phyloP scores from a whole-genome alignment of 1,140 invertebrate genomes.

The Thaumatotibia leucotreta region DNA sequence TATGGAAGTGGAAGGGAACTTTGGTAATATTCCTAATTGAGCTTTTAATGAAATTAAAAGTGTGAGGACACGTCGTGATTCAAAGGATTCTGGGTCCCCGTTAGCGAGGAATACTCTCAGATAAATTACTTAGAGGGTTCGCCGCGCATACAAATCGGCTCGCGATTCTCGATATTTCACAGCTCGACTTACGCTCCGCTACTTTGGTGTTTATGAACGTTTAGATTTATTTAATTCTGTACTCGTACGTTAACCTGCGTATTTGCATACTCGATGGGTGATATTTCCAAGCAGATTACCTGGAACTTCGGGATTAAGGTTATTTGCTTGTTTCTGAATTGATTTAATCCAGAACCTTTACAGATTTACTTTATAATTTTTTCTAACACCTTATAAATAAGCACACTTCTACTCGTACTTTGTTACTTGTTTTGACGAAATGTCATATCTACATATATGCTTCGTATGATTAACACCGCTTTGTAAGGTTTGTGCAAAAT shows the following conservation, averaged over 20 bases:
- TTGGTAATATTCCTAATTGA: slow-evolving; percentile 72
- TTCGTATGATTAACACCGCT: too few relatives aligned
- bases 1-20: slow-evolving; percentile 57
- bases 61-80: slow-evolving; percentile 54
- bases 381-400: too few relatives aligned
- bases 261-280: not conserved
- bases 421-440: too few relatives aligned
- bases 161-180: slow-evolving; percentile 63
- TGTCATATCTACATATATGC: too few relatives aligned
- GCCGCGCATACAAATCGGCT: slow-evolving; percentile 63
- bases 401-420: too few relatives aligned
- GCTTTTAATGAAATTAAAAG: slow-evolving; percentile 73
- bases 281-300: not conserved
- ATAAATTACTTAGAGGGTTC: slow-evolving; percentile 66
- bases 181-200: slow-evolving; percentile 33
- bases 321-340: too few relatives aligned
- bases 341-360: too few relatives aligned
- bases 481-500: too few relatives aligned
- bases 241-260: not conserved
- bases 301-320: not conserved
- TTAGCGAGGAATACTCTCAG: slow-evolving; percentile 61
- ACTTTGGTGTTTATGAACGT: slow-evolving; percentile 25
- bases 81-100: slow-evolving; percentile 27
- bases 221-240: not conserved
- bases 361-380: too few relatives aligned